Evolutionary conservation across 2,113 vertebrate genomes (phyloP).

Genomic region (Callipepla californica): DNA sequence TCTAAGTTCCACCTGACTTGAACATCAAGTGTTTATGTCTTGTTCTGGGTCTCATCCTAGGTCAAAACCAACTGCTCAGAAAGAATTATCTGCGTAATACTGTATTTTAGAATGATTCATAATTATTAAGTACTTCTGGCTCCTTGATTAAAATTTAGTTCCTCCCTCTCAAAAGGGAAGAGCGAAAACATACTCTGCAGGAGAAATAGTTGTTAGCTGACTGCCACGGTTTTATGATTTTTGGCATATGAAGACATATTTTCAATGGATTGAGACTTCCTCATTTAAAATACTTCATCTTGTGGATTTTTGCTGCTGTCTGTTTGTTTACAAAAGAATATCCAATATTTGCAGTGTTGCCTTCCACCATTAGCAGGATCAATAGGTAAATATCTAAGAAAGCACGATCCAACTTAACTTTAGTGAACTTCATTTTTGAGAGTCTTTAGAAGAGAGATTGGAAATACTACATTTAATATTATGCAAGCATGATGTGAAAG

Average conservation of each 20-base stretch:
- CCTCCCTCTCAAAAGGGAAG: background rate
- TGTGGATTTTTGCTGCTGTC: background rate
- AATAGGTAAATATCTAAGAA: background rate
- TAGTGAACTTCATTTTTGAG: background rate
- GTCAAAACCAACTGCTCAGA: background rate
- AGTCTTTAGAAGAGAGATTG: background rate
- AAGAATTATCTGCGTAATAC: slow-evolving; percentile 34
- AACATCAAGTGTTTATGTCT: background rate
- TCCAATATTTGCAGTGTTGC: background rate
- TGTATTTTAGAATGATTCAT: background rate
- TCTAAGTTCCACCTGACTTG: background rate
- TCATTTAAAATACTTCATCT: background rate
- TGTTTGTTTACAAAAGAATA: background rate
- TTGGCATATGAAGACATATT: background rate
- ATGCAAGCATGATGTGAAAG: background rate
- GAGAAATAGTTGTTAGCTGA: background rate
- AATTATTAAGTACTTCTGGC: slow-evolving; percentile 8
- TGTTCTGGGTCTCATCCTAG: background rate
- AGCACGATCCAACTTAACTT: background rate
- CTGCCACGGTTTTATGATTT: too few species aligned
- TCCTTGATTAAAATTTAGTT: background rate
- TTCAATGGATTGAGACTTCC: background rate
- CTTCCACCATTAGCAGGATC: background rate
- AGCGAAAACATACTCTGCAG: background rate
- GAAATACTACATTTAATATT: background rate